Percentiles rank a stretch among this genome's conserved stretches.
Conservation (phyloP, 2,888 invertebrate species). For the Conomelus anceps region DNA sequence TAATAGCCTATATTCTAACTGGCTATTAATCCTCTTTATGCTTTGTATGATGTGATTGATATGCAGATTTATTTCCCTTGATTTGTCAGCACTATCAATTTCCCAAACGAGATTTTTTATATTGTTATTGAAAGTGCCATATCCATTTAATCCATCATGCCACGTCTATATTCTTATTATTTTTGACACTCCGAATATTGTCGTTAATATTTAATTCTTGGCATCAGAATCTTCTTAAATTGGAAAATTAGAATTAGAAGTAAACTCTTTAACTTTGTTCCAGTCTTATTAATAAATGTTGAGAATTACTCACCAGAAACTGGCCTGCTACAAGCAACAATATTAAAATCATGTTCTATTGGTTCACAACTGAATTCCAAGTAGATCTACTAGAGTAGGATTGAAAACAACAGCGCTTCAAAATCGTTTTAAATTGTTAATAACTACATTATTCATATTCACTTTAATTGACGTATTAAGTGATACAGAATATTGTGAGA, state of each 20-base stretch:
- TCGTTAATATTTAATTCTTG: too few species aligned
- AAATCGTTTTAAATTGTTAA: background rate
- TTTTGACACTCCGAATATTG: too few species aligned
- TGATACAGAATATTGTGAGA: background rate
- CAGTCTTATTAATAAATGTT: too few species aligned
- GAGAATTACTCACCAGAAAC: background rate
- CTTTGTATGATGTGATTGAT: background rate
- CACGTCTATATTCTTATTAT: too few species aligned
- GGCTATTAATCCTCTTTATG: background rate
- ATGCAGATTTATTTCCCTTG: background rate
- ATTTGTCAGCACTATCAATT: background rate
- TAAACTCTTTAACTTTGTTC: too few species aligned
- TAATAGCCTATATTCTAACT: too few species aligned
- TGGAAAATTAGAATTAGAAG: too few species aligned
- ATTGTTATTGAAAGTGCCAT: background rate
- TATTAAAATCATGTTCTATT: background rate
- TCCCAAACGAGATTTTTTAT: background rate
- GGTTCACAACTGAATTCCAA: background rate
- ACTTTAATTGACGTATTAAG: too few species aligned
- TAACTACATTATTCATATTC: too few species aligned
- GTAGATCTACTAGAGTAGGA: too few species aligned
- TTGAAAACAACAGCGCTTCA: background rate
- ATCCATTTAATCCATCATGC: too few species aligned
- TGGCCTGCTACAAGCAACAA: background rate
- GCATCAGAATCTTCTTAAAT: too few species aligned